A percentile compares a stretch with the other conserved stretches of the same genome.
phyloP scores from a whole-genome alignment of 2,888 invertebrate species.

The Hypomecis punctinalis region DNA sequence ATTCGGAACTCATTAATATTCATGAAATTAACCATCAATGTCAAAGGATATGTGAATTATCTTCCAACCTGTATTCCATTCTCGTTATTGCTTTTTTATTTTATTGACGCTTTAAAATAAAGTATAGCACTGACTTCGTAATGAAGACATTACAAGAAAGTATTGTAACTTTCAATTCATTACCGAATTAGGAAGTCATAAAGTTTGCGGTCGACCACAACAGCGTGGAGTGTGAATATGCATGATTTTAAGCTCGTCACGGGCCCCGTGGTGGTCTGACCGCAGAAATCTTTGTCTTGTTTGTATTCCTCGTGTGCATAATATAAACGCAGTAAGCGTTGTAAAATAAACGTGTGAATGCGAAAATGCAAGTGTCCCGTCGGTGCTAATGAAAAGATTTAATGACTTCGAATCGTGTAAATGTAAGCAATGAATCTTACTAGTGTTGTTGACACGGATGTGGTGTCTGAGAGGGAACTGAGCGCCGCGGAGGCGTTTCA shows the following conservation, averaged over 20 bases:
- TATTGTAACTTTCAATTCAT: constrained; percentile 46
- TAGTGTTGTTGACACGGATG: constrained; percentile 32
- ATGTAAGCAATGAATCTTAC: constrained; percentile 19
- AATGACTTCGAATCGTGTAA: constrained; percentile 32
- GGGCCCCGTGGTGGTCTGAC: constrained; percentile 52
- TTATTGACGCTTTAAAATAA: constrained; percentile 12
- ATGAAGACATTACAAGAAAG: constrained; percentile 26
- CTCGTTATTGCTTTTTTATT: constrained; percentile 4
- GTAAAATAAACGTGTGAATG: constrained; percentile 49
- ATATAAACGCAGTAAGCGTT: constrained; percentile 52
- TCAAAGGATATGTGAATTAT: constrained; percentile 33
- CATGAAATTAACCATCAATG: constrained; percentile 37
- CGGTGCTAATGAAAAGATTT: constrained; percentile 34
- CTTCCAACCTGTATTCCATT: constrained; percentile 14
- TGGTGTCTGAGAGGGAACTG: constrained; percentile 26
- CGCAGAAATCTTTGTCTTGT: constrained; percentile 53
- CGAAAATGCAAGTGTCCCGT: constrained; percentile 45
- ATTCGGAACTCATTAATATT: constrained; percentile 35
- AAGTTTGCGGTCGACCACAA: constrained; percentile 61
- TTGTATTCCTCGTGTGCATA: constrained; percentile 55
- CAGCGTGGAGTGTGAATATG: constrained; percentile 57
- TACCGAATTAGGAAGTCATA: constrained; percentile 58
- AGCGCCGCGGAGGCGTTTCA: constrained; percentile 53
- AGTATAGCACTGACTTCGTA: neutral
- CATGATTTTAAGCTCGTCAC: constrained; percentile 59